Base-by-base conservation (phyloP, 2,888 invertebrate species). In the Chironomus riparius region DNA sequence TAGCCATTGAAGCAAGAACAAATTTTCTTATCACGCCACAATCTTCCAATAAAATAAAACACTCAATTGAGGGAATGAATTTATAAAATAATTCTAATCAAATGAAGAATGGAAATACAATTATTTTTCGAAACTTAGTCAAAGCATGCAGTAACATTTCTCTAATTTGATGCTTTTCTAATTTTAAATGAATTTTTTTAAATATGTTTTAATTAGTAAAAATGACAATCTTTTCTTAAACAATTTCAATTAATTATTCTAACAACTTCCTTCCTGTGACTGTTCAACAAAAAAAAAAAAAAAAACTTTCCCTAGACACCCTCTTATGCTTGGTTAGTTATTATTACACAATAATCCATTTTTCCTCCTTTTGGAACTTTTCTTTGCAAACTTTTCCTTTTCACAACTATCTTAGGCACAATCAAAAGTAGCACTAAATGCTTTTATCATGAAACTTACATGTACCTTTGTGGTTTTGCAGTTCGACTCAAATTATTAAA, bases 261-360 rank as follows among this genome's bases (percentile, higher is more conserved):
- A 38, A 38, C 18, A 56, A 56, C 56, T 56, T 18, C 18, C 18
- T 56, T 7, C 56, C 18, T 7, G 38, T 6, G 4, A 18, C 56
- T 15, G 10, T 38, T 38, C 10, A 56, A 18, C 18, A 18, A 18
- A 18, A 7, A 56, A 56, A 56, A 56, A 18, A 56, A 18, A 18
- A 18, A 7, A 56, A 56, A 56, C 15, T 38, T 38, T 38, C 38
- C 38, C 10, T 0, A 38, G 38, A 38, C 38, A 38, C 38, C 38
- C 38, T 38, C 10, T 38, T 68, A 47, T 68, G 47, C 15, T 3
- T 15, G 10, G n/a, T 28, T 68, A 48, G n/a, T n/a, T n/a, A 48
- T 48, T 22, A 74, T 74, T 74, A 74, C 74, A 62, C 38, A 74
- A 74, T 74, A 74, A 74, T 74, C 74, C 74, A 74, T 70, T 5